Conservation (phyloP, 1,140 invertebrate species). For the Megalonaias nervosa region DNA sequence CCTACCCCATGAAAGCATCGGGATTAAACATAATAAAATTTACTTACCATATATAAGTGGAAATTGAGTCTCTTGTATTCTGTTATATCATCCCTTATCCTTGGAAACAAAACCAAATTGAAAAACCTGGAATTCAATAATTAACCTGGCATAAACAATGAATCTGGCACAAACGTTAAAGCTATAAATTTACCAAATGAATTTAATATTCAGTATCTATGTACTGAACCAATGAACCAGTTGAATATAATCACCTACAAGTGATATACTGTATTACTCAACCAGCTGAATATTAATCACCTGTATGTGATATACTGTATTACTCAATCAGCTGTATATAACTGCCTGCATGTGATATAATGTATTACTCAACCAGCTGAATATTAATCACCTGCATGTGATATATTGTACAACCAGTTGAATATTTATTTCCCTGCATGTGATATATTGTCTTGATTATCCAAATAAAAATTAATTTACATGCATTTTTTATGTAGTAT, state of each 20-base stretch:
- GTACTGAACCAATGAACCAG: too few relatives aligned
- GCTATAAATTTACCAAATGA: neutral
- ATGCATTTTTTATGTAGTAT: too few relatives aligned
- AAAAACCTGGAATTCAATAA: constrained; percentile 80
- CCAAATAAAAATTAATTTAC: neutral
- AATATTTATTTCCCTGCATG: too few relatives aligned
- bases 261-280: too few relatives aligned
- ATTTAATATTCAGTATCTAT: neutral
- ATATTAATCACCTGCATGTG: too few relatives aligned
- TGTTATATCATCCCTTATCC: constrained; percentile 94
- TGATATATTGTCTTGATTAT: too few relatives aligned
- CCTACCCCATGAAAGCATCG: neutral
- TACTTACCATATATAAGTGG: constrained; percentile 87
- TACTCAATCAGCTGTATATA: too few relatives aligned
- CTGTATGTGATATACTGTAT: too few relatives aligned
- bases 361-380: too few relatives aligned
- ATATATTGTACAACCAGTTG: too few relatives aligned
- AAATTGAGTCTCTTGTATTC: constrained; percentile 98
- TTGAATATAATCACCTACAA: too few relatives aligned
- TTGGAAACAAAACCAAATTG: constrained; percentile 92
- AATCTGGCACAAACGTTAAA: neutral
- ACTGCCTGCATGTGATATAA: too few relatives aligned
- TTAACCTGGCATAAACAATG: neutral
- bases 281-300: neutral
- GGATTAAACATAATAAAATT: neutral